phyloP scores from a whole-genome alignment of 2,888 invertebrate genomes.

The Antitype chi region DNA sequence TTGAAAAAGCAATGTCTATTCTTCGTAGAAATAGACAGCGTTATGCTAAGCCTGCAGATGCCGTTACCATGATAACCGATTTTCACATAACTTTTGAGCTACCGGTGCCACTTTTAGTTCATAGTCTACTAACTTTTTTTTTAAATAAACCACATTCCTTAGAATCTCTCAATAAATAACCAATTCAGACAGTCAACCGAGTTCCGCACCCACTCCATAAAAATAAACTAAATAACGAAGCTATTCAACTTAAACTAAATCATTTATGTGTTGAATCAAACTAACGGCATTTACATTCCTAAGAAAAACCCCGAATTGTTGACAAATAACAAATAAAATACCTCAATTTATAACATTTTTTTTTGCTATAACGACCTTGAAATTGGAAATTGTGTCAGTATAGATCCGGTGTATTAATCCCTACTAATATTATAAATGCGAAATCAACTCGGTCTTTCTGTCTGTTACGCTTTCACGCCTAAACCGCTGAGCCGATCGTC shows the following conservation, averaged over 20 bases:
- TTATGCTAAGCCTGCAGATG: no score
- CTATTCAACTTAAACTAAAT: constrained; percentile 7
- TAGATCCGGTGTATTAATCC: constrained; percentile 29
- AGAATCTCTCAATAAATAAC: neutral
- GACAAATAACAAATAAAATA: constrained; percentile 21
- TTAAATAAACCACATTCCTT: constrained; percentile 8
- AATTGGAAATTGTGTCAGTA: constrained; percentile 2
- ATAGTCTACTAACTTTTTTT: neutral
- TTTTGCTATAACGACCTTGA: constrained; percentile 8
- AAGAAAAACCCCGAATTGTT: constrained; percentile 42
- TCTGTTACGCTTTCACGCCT: no score
- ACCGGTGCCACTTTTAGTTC: no score
- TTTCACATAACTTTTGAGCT: no score
- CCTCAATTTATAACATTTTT: constrained; percentile 5
- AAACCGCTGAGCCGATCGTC: no score
- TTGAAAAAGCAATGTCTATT: no score
- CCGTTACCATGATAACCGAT: no score
- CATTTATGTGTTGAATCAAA: constrained; percentile 7
- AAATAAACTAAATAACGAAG: neutral
- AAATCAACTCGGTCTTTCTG: no score
- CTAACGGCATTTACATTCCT: constrained; percentile 51
- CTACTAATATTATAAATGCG: no score
- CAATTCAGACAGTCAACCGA: constrained; percentile 3
- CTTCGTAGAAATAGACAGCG: no score
- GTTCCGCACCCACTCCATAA: constrained; percentile 24